Conservation (phyloP, 2,113 vertebrate species). For the Datnioides undecimradiatus region DNA sequence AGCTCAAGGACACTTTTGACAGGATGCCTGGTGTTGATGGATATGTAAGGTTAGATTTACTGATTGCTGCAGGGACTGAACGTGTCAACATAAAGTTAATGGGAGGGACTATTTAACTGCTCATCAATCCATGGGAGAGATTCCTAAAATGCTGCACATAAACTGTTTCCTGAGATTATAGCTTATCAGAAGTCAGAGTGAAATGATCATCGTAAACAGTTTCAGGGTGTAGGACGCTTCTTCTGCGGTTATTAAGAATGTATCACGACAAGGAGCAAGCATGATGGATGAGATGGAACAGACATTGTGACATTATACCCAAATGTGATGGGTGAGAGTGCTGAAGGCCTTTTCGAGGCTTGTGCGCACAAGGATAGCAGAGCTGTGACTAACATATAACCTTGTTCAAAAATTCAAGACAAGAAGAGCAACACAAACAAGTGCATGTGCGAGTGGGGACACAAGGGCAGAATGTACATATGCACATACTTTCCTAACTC, state of each 20-base stretch:
- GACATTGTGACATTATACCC: conserved; percentile 19
- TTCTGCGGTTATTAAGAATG: background rate
- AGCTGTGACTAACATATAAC: conserved; percentile 28
- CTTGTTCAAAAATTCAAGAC: conserved; percentile 60
- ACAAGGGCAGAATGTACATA: conserved; percentile 19
- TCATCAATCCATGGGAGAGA: conserved; percentile 13
- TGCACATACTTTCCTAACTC: conserved; percentile 15
- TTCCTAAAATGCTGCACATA: conserved; percentile 19
- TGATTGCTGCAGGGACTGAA: conserved; percentile 37
- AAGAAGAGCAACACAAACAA: conserved; percentile 30
- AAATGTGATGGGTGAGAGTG: conserved; percentile 32
- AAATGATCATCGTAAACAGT: conserved; percentile 25
- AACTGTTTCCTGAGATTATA: conserved; percentile 17
- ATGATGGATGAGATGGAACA: conserved; percentile 31
- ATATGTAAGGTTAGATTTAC: conserved; percentile 41
- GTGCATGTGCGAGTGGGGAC: conserved; percentile 4
- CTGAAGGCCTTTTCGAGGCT: conserved; percentile 18
- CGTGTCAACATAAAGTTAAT: conserved; percentile 44
- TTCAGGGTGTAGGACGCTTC: background rate
- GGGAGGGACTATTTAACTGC: conserved; percentile 24
- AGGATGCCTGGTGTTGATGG: conserved; percentile 37
- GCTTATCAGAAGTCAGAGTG: conserved; percentile 4
- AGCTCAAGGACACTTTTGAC: conserved; percentile 56
- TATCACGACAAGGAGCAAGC: background rate
- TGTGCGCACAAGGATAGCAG: background rate